These are phyloP conservation scores for Butorides virescens DNA, from an alignment of 2,113 vertebrate genomes.

Conservation along the genomic window DNA sequence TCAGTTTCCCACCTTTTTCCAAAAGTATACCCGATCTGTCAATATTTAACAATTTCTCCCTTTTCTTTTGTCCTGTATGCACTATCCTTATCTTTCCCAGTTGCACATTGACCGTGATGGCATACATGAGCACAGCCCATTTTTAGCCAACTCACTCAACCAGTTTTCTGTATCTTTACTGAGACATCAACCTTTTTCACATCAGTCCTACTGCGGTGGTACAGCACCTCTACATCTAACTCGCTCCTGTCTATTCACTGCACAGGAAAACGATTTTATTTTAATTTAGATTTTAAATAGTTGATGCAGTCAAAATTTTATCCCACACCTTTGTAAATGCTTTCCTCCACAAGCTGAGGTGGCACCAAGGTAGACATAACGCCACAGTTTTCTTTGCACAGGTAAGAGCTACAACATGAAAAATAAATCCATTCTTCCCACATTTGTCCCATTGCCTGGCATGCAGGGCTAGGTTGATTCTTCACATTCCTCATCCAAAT, in stretches of 20 bases:
- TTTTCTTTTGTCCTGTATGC: background rate
- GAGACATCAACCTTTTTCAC: background rate
- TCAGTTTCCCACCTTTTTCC: background rate
- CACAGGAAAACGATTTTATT: background rate
- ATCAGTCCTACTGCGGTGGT: background rate
- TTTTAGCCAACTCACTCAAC: background rate
- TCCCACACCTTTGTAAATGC: background rate
- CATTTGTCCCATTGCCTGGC: background rate
- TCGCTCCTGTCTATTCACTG: background rate
- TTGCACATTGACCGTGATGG: background rate
- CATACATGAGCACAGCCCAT: background rate
- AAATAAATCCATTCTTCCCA: background rate
- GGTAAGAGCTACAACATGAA: background rate
- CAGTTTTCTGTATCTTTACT: background rate
- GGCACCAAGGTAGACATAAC: background rate
- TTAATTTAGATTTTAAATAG: background rate
- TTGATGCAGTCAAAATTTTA: background rate
- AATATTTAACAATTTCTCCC: slow-evolving; percentile 11
- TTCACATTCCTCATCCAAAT: background rate
- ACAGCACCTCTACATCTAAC: no score
- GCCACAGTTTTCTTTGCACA: background rate
- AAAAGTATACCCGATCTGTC: background rate
- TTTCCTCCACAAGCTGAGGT: background rate
- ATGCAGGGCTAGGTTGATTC: background rate
- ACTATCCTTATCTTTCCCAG: background rate